Conservation (phyloP, 2,888 invertebrate genomes). For the Alviniconcha strummeri region DNA sequence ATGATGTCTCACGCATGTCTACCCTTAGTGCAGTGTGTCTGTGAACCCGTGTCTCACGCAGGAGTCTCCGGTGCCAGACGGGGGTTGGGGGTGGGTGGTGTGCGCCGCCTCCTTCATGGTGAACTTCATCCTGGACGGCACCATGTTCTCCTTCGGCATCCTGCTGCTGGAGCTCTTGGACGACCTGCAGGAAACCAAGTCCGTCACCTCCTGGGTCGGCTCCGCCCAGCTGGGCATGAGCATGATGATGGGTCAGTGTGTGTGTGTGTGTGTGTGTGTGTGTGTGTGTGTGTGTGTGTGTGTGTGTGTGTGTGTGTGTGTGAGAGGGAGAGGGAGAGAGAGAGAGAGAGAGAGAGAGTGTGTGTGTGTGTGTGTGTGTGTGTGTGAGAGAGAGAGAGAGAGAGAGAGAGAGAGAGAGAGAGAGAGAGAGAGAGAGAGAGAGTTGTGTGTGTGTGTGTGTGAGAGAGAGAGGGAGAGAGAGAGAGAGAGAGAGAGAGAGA, state of each 20-base stretch:
- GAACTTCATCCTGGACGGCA: constrained; percentile 64
- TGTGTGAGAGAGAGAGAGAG: no score
- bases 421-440: no score
- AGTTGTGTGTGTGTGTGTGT: no score
- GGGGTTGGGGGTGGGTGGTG: constrained; percentile 66
- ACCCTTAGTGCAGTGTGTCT: neutral
- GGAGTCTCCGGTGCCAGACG: constrained; percentile 51
- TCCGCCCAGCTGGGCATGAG: constrained; percentile 59
- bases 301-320: no score
- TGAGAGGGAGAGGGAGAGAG: no score
- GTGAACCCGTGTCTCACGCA: neutral
- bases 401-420: no score
- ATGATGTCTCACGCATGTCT: no score
- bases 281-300: no score
- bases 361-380: no score
- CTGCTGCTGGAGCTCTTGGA: constrained; percentile 57
- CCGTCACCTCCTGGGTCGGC: constrained; percentile 62
- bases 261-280: neutral
- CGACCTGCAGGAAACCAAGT: constrained; percentile 57
- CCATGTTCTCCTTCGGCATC: constrained; percentile 64
- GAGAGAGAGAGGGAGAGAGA: no score
- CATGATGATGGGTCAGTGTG: constrained; percentile 59
- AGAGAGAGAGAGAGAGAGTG: no score
- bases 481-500: neutral
- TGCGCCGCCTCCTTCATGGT: constrained; percentile 59